Evolutionary conservation across 2,113 vertebrate genomes (phyloP), one percentile per base, ranked within the genome.

Genomic region (Stigmatopora argus): DNA sequence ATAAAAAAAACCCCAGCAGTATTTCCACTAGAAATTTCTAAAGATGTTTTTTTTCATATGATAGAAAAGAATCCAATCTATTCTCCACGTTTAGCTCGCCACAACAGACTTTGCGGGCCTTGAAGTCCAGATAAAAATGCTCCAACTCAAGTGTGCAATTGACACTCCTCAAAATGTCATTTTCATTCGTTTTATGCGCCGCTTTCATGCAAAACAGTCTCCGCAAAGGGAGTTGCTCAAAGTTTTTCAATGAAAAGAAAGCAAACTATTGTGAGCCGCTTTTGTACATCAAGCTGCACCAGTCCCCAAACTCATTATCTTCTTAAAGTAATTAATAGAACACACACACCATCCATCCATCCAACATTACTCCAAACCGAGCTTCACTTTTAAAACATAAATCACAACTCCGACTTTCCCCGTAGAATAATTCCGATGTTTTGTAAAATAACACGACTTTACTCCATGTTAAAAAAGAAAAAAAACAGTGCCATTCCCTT

Each of bases 221-320:
- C 10, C 6, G 3, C 4, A 38, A n/a, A 21, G 41, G 12, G 3
- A 5, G 6, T 56, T 56, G 1, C 4, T 26, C 4, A 26, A 56
- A 56, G 1, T 56, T 56, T 13, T 56, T n/a, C 59, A 15, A 23
- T 61, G 41, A 61, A 61, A 35, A 7, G 6, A 61, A 61, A 61
- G 21, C 19, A 61, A 45, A 12, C 13, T 1, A 7, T 60, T 44
- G 35, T 8, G 18, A 44, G 18, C 18, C 21, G 7, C 53, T 56
- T 5, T 3, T 41, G 38, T 41, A 41, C 38, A 56, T 56, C 53
- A 56, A 56, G 53, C 13, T 3, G 53, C 23, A 3, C 59, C 11
- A 61, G 41, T 45, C 59, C 59, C 59, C n/a, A 46, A 61, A 45
- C 19, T 61, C 59, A 61, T 61, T 61, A 45, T 61, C 59, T 45